Evolutionary conservation across 2,113 vertebrate species (phyloP), one percentile per base, ranked within the genome.

Genomic region (Agelaius tricolor): DNA sequence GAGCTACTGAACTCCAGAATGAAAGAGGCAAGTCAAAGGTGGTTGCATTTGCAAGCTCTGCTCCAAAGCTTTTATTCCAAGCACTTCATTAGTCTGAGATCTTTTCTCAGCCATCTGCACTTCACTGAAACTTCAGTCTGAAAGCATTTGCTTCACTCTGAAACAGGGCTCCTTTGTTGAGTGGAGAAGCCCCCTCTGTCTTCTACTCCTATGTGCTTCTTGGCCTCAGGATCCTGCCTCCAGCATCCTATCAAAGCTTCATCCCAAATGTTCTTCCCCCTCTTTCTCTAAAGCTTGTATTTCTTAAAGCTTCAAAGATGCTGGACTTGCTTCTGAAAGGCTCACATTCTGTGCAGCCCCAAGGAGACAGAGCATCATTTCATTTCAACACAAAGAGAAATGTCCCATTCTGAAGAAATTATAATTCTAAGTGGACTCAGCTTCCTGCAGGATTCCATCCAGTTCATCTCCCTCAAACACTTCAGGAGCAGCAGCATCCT

Each of bases 81-180:
- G 63, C 51, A 75, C 43, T 80, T 87, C 17, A 63, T 84, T 57
- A 90, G 68, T 47, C 61, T 41, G 71, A 79, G 57, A 77, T 78
- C 62, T 86, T 75, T 66, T n/a, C 93, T 80, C 35, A 81, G 63
- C 59, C 57, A 78, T 15, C 43, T 3, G 5, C 46, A 78, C 69
- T 81, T 57, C 5, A 2, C 65, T 62, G 54, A 78, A 87, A 91
- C n/a, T 24, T 39, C 37, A 31, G 49, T 22, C 66, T 23, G 51
- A 94, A 96, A 93, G 82, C n/a, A 24, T 27, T 52, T 88, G 28
- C 31, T 73, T n/a, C 24, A n/a, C 46, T 80, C 63, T 94, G 57
- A 90, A 65, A 54, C 33, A 71, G 35, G 15, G 39, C 61, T 63
- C 39, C 44, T 71, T 41, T 41, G 9, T 1, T 7, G 41, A 88